Evolutionary conservation across 2,113 vertebrate species (phyloP), one percentile per base, ranked within the genome.

Genomic region (Delphinus delphis): DNA sequence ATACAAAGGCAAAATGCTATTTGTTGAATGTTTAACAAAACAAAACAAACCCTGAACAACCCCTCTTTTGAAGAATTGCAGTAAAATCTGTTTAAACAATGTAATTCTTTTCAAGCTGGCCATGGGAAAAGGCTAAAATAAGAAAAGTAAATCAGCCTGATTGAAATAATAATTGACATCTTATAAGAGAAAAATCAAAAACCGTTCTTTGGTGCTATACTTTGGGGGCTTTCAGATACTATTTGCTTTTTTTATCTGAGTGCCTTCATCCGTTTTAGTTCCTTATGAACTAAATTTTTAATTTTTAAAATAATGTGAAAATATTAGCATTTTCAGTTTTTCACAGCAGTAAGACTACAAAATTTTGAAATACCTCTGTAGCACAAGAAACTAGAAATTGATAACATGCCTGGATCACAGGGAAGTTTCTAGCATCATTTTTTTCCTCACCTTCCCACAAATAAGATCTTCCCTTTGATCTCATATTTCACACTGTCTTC

Each of bases 61-160:
- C 36, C 94, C 58, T 36, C 5, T 4, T 83, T 97, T 93, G 60
- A 95, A 96, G 44, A 86, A 17, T 3, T 95, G n/a, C 36, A 68
- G 5, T 60, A 33, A 93, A 96, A 96, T 95, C 67, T 31, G 1
- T 89, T 95, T 97, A 44, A 93, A 41, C n/a, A 97, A 89, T 87
- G n/a, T 70, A 80, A 90, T 90, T 94, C 13, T 58, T 94, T 87
- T 80, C 38, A 90, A 71, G 25, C n/a, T 83, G 77, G 18, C 44
- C 38, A 65, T 63, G 38, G 67, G 25, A 85, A 92, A 53, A 76
- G 31, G 18, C 31, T 73, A 80, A 65, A 95, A 31, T 44, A 60
- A 73, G 41, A 83, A 79, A 20, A 63, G 5, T 6, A 28, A 38
- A 41, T 95, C 53, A 86, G 18, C 9, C 33, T 67, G 47, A 91